A percentile compares a stretch with the other conserved stretches of the same genome.
phyloP scores from a whole-genome alignment of 2,113 vertebrate species.

The Pelobates fuscus region DNA sequence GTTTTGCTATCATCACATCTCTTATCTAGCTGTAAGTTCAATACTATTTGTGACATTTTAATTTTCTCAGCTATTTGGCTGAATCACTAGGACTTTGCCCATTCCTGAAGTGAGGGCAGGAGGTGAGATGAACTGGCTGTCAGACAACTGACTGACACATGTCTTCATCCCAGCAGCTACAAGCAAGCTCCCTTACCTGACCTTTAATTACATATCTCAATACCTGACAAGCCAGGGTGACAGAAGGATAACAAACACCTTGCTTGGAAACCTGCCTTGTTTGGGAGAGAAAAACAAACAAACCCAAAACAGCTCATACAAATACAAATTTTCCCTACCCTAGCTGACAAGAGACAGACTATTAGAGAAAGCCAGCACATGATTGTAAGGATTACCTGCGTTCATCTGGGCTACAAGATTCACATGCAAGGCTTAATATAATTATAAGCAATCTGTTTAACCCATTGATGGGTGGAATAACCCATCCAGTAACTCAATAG shows the following conservation, averaged over 20 bases:
- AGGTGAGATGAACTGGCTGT: conserved; percentile 44
- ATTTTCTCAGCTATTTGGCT: conserved; percentile 38
- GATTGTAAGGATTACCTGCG: conserved; percentile 16
- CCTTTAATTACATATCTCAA: conserved; percentile 10
- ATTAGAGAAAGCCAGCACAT: background rate
- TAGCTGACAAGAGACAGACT: background rate
- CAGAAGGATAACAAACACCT: conserved; percentile 44
- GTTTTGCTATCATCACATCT: conserved; percentile 25
- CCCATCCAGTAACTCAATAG: no score
- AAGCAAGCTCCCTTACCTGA: conserved; percentile 15
- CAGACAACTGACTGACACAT: conserved; percentile 51
- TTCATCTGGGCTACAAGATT: no score
- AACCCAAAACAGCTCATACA: background rate
- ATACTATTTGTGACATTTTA: conserved; percentile 43
- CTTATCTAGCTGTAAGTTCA: conserved; percentile 45
- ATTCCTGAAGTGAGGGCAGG: conserved; percentile 11
- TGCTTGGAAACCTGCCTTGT: conserved; percentile 30
- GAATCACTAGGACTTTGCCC: conserved; percentile 11
- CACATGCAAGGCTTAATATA: no score
- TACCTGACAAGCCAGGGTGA: conserved; percentile 29
- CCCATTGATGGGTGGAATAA: no score
- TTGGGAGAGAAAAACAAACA: background rate
- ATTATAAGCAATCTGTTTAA: no score
- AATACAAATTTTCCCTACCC: conserved; percentile 8
- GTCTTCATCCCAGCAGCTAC: conserved; percentile 45